These are phyloP conservation scores for Eulemur rufifrons DNA, from an alignment of 2,113 vertebrate species.

Conservation along the genomic window DNA sequence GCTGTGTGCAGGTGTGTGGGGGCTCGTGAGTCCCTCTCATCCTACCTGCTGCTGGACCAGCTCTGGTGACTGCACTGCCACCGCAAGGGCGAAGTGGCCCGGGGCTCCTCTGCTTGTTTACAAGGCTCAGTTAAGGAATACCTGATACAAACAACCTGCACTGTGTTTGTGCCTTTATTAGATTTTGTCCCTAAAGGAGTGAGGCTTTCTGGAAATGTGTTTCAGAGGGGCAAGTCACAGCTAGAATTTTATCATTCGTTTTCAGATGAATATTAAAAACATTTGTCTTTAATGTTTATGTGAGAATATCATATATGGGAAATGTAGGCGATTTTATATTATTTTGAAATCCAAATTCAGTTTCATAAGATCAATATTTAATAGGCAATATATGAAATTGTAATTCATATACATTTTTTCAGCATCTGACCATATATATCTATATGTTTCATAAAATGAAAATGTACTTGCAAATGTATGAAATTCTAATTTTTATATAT, in stretches of 20 bases:
- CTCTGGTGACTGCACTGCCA: background rate
- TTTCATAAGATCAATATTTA: conserved; percentile 21
- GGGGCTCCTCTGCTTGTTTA: background rate
- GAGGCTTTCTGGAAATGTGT: background rate
- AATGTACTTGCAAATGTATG: conserved; percentile 35
- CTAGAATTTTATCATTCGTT: background rate
- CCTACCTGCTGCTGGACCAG: background rate
- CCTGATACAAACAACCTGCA: background rate
- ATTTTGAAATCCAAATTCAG: conserved; percentile 41
- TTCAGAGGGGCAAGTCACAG: background rate
- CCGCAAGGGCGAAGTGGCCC: background rate
- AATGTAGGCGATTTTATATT: conserved; percentile 16
- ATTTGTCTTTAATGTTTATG: conserved; percentile 22
- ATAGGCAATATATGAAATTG: conserved; percentile 24
- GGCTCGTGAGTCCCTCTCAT: background rate
- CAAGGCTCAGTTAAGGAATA: background rate
- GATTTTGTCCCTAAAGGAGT: too few relatives aligned
- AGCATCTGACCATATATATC: background rate
- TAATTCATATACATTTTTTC: background rate
- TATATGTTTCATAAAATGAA: background rate
- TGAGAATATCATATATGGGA: background rate
- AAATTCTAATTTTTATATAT: background rate
- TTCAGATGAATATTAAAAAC: background rate
- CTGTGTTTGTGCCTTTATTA: background rate
- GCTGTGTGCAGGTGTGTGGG: background rate